Evolutionary conservation across 2,797 vertebrate genomes (phyloP).

Genomic region (Pangasius krempfi): DNA sequence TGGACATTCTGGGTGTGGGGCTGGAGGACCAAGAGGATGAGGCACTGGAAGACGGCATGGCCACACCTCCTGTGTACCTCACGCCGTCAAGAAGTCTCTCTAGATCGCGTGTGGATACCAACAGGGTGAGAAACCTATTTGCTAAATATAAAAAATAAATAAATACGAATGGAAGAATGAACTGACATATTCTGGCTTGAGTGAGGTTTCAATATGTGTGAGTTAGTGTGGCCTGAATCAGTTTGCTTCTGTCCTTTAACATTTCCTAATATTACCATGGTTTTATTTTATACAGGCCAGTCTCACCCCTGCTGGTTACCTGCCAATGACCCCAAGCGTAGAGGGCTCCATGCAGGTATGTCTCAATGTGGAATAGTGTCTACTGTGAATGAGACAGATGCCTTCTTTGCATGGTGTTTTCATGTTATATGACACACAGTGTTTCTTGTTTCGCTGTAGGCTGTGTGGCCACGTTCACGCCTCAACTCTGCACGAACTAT

Average conservation of each 20-base stretch:
- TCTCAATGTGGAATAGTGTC: not conserved
- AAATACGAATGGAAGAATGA: not conserved
- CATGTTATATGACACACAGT: not conserved
- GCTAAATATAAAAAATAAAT: not conserved
- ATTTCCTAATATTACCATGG: not conserved
- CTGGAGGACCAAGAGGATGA: conserved; percentile 72
- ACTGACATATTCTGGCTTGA: not conserved
- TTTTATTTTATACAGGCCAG: conserved; percentile 61
- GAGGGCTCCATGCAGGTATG: conserved; percentile 79
- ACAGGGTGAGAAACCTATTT: conserved; percentile 65
- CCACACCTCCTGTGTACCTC: conserved; percentile 64
- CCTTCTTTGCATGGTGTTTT: not conserved
- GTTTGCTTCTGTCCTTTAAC: not conserved
- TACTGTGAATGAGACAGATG: not conserved
- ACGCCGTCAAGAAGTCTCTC: conserved; percentile 69
- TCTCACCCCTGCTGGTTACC: conserved; percentile 78
- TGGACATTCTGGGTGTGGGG: conserved; percentile 75
- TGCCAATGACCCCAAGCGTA: conserved; percentile 88
- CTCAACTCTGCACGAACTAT: conserved; percentile 81
- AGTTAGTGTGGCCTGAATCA: not conserved
- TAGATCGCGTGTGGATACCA: conserved; percentile 67
- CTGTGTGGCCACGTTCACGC: conserved; percentile 73
- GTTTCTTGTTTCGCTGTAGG: conserved; percentile 56
- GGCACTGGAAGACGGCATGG: conserved; percentile 53
- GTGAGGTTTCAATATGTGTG: not conserved